phyloP scores from a whole-genome alignment of 1,140 invertebrate genomes.

The Dendroctonus valens region DNA sequence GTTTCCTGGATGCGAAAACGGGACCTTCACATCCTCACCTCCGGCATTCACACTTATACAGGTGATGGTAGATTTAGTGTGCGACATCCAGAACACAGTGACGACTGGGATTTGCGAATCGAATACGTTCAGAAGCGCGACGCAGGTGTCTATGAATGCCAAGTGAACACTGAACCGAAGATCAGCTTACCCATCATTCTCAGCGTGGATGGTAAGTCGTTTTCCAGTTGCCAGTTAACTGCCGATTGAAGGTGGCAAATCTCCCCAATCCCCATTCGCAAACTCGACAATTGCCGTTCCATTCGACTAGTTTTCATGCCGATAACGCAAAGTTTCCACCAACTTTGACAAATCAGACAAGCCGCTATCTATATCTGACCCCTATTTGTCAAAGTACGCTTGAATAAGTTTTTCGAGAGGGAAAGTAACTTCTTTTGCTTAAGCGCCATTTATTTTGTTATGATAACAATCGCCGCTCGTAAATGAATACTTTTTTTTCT shows the following conservation, averaged over 20 bases:
- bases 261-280: slow-evolving; percentile 4
- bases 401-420: slow-evolving; percentile 24
- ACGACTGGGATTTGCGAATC: slow-evolving; percentile 90
- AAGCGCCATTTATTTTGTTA: slow-evolving; percentile 22
- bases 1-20: slow-evolving; percentile 90
- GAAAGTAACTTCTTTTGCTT: slow-evolving; percentile 19
- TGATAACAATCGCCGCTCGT: slow-evolving; percentile 18
- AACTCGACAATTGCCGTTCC: slow-evolving; percentile 8
- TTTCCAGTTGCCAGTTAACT: not conserved
- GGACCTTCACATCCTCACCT: slow-evolving; percentile 86
- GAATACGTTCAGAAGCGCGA: slow-evolving; percentile 83
- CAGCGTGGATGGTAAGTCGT: slow-evolving; percentile 70
- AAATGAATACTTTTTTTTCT: slow-evolving; percentile 14
- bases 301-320: slow-evolving; percentile 15
- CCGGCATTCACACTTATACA: slow-evolving; percentile 82
- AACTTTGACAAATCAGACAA: slow-evolving; percentile 35
- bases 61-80: slow-evolving; percentile 83
- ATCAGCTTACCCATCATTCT: slow-evolving; percentile 77
- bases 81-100: slow-evolving; percentile 77
- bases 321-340: slow-evolving; percentile 37
- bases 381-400: slow-evolving; percentile 30
- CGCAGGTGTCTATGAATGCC: slow-evolving; percentile 85
- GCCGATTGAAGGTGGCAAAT: not conserved
- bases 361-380: slow-evolving; percentile 30
- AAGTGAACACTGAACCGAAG: slow-evolving; percentile 82